Base-by-base conservation (phyloP, 2,113 vertebrate genomes). In the Rostratula benghalensis region DNA sequence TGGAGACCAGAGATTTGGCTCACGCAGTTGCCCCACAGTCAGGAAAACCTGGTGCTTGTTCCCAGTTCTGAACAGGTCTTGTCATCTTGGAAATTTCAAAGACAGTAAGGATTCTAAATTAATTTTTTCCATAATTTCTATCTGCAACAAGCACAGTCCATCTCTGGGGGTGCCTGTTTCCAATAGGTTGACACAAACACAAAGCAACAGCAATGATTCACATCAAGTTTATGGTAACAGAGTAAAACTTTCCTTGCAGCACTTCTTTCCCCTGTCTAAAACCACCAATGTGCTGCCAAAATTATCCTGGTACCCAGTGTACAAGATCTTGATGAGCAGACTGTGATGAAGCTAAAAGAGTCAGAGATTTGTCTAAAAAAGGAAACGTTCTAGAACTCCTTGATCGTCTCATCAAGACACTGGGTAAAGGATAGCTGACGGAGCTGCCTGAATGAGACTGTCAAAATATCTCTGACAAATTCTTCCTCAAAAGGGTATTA, bases 351-450 rank as follows among this genome's bases (percentile, higher is more conserved):
- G 54, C n/a, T 17, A 80, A 91, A 95, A 43, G 22, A 73, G 70
- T 41, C 81, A 91, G 90, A 93, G 63, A 83, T 77, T 63, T 91
- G 37, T 73, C 83, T 95, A 92, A 93, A 94, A 94, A 94, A 80
- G 64, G 82, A 93, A 86, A 74, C 14, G 23, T 90, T 83, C 92
- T 92, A 67, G 87, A 93, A 93, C 57, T 91, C 65, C 82, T 94
- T 76, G 87, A 70, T 80, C 6, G 3, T 77, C 53, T 93, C 64
- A 77, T 94, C 54, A 80, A 86, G 78, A 61, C 28, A 57, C 30
- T 73, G 37, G 20, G 35, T 64, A 85, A 93, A 88, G 23, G n/a
- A 88, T 43, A 83, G 39, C 43, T 76, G n/a, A 21, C 3, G 0
- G 39, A 91, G 37, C 23, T 68, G 43, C 39, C 51, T 68, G 70